Evolutionary conservation across 1,140 invertebrate genomes (phyloP).

Genomic region (Plectus sambesii): DNA sequence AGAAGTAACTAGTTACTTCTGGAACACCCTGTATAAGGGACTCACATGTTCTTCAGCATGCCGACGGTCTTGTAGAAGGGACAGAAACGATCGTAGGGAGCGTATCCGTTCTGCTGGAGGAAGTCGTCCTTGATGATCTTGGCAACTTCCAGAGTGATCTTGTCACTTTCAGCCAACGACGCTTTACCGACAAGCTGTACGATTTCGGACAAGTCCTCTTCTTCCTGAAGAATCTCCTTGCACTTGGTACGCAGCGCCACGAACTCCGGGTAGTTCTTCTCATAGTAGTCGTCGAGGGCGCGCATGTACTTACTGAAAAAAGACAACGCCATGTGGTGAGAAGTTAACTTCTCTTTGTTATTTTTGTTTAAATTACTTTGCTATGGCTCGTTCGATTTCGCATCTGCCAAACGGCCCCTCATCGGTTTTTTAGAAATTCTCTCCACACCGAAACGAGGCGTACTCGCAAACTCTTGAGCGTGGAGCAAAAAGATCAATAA

Average conservation of each 20-base stretch:
- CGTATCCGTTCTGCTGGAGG: constrained; percentile 83
- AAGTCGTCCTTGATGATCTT: constrained; percentile 98
- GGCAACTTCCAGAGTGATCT: constrained; percentile 97
- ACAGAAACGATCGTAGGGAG: constrained; percentile 91
- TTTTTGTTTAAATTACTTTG: too few species aligned
- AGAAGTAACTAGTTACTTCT: too few species aligned
- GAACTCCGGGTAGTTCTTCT: constrained; percentile 97
- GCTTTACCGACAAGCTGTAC: constrained; percentile 96
- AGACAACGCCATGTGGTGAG: too few species aligned
- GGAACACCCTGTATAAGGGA: neutral
- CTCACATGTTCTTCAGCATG: constrained; percentile 85
- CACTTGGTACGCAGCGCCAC: constrained; percentile 67
- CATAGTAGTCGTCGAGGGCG: constrained; percentile 96
- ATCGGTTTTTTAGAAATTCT: too few species aligned
- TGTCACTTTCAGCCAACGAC: constrained; percentile 89
- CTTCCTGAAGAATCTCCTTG: constrained; percentile 86
- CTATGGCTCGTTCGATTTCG: too few species aligned
- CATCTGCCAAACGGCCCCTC: too few species aligned
- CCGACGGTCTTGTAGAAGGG: constrained; percentile 99
- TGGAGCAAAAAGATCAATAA: too few species aligned
- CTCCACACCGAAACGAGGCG: too few species aligned
- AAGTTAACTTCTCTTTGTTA: too few species aligned
- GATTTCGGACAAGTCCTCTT: constrained; percentile 99
- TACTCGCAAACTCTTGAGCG: too few species aligned
- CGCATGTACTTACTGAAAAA: constrained; percentile 76